A percentile compares a stretch with the other conserved stretches of the same genome.
These are phyloP conservation scores for Hypsibius dujardini DNA, from an alignment of 1,140 invertebrate genomes.

Conservation along the genomic window DNA sequence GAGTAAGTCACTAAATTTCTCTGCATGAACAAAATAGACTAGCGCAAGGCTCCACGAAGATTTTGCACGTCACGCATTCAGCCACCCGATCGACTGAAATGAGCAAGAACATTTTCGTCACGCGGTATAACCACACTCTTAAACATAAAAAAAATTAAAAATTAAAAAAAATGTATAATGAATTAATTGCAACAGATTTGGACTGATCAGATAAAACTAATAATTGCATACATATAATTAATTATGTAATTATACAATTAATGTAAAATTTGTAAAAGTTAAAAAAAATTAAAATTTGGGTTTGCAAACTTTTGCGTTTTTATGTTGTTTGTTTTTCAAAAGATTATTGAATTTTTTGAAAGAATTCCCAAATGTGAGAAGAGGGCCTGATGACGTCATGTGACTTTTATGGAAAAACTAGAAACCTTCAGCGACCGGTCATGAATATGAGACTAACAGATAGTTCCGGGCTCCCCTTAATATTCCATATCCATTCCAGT, in stretches of 20 bases:
- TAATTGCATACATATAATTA: too few species aligned
- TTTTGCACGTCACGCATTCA: not conserved
- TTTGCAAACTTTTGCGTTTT: not conserved
- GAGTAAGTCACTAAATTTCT: constrained; percentile 5
- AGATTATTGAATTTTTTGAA: too few species aligned
- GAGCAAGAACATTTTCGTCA: too few species aligned
- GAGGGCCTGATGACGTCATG: not conserved
- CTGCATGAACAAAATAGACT: not conserved
- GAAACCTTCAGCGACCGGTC: too few species aligned
- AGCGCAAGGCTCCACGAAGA: not conserved
- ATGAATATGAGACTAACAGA: not conserved
- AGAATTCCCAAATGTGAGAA: not conserved
- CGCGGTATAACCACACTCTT: too few species aligned
- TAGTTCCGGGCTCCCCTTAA: not conserved
- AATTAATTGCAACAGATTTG: too few species aligned
- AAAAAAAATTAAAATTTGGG: too few species aligned
- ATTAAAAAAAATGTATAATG: not conserved
- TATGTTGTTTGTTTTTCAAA: not conserved
- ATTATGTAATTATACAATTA: too few species aligned
- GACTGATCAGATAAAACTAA: too few species aligned
- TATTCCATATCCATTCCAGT: not conserved
- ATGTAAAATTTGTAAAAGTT: too few species aligned
- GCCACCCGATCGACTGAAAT: too few species aligned
- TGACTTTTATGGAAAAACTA: not conserved
- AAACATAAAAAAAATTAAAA: not conserved